Evolutionary conservation across 2,797 vertebrate species (phyloP), one percentile per base, ranked within the genome.

Genomic region (Ispidina picta): DNA sequence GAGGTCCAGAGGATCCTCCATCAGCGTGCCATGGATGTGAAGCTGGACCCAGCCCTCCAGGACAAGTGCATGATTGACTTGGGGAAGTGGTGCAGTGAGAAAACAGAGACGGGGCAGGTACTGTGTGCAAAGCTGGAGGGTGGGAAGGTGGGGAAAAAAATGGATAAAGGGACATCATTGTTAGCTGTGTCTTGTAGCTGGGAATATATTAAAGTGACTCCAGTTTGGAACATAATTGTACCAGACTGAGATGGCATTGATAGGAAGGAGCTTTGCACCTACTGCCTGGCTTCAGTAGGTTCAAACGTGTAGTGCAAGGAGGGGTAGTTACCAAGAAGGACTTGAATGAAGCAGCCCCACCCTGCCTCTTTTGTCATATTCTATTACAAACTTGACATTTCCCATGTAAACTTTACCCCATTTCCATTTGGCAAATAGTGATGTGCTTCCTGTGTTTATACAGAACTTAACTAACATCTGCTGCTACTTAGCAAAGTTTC

Each of bases 71-170:
- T 99, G 97, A 98, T 98, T 6, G 99, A 99, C 89, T 91, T 99
- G 33, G 99, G 99, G 7, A 99, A 99, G 86, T 99, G 99, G 99
- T 99, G 99, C 97, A 99, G 98, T 64, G 99, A 99, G 72, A 99
- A 99, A 95, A 99, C 98, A 0, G 99, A 99, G 80, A 86, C 98
- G 0, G 99, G 99, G 51, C 99, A 99, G 98, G 98, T 99, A 74
- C 73, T 60, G 60, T 22, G 4, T 9, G 62, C 19, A 23, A 14
- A 76, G 29, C 20, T 44, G 41, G 17, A 77, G 10, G 28, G 22
- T 41, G 8, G 35, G 29, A 44, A 37, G 14, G 79, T 39, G 52
- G 6, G 48, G 14, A n/a, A 33, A 21, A 83, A 78, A 16, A 5
- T 18, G 16, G 10, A 6, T 59, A 20, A 65, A 80, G 17, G 35